Percentiles rank a stretch among this genome's conserved stretches.
These are phyloP conservation scores for Cyphomyrus discorhynchus DNA, from an alignment of 2,113 vertebrate species.

Conservation along the genomic window DNA sequence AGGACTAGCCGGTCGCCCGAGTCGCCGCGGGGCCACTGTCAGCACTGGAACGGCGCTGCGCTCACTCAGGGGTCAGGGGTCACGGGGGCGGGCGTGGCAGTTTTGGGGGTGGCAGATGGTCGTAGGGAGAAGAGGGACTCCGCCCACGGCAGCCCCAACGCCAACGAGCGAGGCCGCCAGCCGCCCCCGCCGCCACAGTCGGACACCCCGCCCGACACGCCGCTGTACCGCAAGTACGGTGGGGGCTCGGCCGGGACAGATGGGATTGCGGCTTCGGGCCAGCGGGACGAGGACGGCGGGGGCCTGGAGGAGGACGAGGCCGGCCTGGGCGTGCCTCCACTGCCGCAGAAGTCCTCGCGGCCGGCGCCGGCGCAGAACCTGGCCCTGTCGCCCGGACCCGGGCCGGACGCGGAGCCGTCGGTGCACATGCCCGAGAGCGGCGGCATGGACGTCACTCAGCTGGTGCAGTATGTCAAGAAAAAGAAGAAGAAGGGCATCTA, in stretches of 20 bases:
- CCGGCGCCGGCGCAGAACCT: constrained; percentile 51
- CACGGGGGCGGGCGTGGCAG: constrained; percentile 29
- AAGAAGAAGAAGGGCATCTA: constrained; percentile 68
- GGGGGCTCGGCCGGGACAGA: constrained; percentile 21
- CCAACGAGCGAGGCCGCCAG: constrained; percentile 54
- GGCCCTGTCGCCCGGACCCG: constrained; percentile 42
- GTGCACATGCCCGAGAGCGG: constrained; percentile 61
- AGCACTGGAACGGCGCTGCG: constrained; percentile 68
- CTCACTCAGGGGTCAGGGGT: constrained; percentile 26
- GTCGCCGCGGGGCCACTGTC: constrained; percentile 49
- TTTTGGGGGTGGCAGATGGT: background rate
- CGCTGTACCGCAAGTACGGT: constrained; percentile 49
- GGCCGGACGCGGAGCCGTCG: constrained; percentile 52
- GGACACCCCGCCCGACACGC: constrained; percentile 64
- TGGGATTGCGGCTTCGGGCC: background rate
- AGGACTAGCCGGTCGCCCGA: constrained; percentile 52
- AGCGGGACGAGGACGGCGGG: background rate
- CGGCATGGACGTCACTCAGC: constrained; percentile 55
- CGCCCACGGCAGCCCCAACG: constrained; percentile 41
- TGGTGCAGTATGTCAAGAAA: constrained; percentile 63
- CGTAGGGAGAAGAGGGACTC: background rate
- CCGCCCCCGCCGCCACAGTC: constrained; percentile 67
- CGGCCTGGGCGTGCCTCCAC: constrained; percentile 57
- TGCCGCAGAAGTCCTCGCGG: constrained; percentile 67
- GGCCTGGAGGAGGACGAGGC: constrained; percentile 14